Evolutionary conservation across 2,797 vertebrate genomes (phyloP).

Genomic region (Miichthys miiuy): DNA sequence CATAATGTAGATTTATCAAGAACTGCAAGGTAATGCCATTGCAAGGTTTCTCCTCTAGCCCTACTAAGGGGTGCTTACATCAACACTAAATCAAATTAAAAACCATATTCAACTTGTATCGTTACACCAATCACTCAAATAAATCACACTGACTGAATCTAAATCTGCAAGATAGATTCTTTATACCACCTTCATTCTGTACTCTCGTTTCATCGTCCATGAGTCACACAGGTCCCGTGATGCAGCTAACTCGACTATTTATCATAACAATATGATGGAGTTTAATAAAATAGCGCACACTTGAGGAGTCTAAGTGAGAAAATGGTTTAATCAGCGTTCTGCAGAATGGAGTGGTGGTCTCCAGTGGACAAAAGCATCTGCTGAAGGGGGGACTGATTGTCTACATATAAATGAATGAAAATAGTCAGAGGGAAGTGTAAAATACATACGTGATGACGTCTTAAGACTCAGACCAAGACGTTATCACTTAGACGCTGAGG

Average conservation of each 20-base stretch:
- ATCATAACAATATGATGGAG: slow-evolving; percentile 25
- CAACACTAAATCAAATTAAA: not conserved
- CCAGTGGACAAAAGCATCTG: slow-evolving; percentile 53
- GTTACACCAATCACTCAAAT: not conserved
- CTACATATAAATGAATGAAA: slow-evolving; percentile 29
- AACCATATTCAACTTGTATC: not conserved
- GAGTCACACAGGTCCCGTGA: slow-evolving; percentile 31
- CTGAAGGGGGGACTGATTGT: slow-evolving; percentile 20
- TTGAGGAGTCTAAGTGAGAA: slow-evolving; percentile 36
- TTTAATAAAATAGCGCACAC: slow-evolving; percentile 51
- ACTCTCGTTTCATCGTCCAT: slow-evolving; percentile 10
- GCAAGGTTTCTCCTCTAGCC: not conserved
- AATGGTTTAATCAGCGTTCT: slow-evolving; percentile 60
- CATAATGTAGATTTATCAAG: not conserved
- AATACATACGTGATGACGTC: not conserved
- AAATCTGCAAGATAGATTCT: not conserved
- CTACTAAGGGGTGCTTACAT: not conserved
- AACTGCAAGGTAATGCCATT: not conserved
- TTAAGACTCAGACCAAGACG: slow-evolving; percentile 19
- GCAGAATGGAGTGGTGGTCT: slow-evolving; percentile 46
- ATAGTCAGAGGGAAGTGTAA: not conserved
- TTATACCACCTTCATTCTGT: not conserved
- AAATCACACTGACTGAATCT: not conserved
- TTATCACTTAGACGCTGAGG: slow-evolving; percentile 23
- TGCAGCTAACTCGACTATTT: slow-evolving; percentile 11